Percentiles rank a stretch among this genome's conserved stretches.
Evolutionary conservation across 2,797 vertebrate species (phyloP).

Genomic region (Malurus leucopterus): DNA sequence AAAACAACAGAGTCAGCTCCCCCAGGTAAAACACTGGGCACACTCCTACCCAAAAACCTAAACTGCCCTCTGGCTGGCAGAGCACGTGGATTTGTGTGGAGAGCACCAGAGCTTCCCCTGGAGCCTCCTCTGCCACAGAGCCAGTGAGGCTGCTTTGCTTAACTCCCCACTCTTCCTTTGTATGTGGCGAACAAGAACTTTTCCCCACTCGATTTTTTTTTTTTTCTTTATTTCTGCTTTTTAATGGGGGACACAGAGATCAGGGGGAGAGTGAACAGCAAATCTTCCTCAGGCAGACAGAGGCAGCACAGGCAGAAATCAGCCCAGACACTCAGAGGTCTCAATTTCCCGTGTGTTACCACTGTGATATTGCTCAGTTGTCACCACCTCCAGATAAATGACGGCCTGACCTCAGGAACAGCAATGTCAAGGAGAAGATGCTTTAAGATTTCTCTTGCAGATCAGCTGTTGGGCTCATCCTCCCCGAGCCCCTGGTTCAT

Average conservation of each 20-base stretch:
- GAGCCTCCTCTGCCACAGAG: background rate
- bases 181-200: background rate
- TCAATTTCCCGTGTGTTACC: background rate
- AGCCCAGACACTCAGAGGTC: slow-evolving; percentile 35
- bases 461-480: slow-evolving; percentile 29
- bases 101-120: background rate
- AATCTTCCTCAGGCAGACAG: slow-evolving; percentile 38
- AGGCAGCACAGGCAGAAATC: slow-evolving; percentile 18
- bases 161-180: background rate
- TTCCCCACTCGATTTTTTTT: background rate
- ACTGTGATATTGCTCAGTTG: slow-evolving; percentile 32
- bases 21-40: background rate
- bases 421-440: slow-evolving; percentile 46
- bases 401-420: slow-evolving; percentile 39
- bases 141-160: background rate
- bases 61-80: background rate
- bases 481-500: background rate
- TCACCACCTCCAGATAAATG: slow-evolving; percentile 46
- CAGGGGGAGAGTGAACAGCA: background rate
- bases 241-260: background rate
- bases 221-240: background rate
- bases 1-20: background rate
- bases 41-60: background rate
- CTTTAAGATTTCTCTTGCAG: slow-evolving; percentile 43
- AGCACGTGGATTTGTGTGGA: fast-evolving